phyloP scores from a whole-genome alignment of 2,797 vertebrate species.

The Ptychobarbus kaznakovi region DNA sequence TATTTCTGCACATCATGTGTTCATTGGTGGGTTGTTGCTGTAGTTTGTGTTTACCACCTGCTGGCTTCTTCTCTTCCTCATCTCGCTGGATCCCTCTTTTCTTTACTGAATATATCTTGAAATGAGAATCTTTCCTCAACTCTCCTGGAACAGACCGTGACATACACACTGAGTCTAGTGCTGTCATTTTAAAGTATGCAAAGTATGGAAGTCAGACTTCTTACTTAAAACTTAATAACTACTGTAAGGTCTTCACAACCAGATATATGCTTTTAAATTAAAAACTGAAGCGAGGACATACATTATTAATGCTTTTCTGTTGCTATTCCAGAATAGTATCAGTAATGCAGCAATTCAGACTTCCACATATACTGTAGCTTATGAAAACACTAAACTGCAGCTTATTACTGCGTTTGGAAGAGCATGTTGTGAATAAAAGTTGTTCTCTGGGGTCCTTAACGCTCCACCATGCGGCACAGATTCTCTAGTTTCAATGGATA shows the following conservation, averaged over 20 bases:
- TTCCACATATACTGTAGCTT: neutral
- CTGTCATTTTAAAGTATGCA: neutral
- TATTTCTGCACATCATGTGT: neutral
- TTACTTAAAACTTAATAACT: neutral
- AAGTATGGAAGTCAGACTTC: neutral
- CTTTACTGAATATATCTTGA: too few relatives aligned
- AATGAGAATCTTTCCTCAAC: too few relatives aligned
- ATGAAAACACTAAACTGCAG: neutral
- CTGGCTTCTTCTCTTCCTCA: too few relatives aligned
- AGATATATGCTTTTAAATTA: neutral
- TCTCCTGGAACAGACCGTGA: neutral
- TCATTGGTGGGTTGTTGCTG: neutral
- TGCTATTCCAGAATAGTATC: neutral
- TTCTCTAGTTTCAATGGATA: neutral
- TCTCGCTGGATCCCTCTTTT: too few relatives aligned
- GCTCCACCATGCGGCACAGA: neutral
- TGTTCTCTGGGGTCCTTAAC: neutral
- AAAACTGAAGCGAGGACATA: neutral
- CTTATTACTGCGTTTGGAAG: neutral
- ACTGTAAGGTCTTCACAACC: neutral
- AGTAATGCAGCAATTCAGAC: neutral
- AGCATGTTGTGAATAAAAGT: neutral
- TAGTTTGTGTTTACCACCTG: neutral
- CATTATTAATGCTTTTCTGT: neutral
- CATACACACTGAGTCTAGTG: neutral